These are phyloP conservation scores for Callaeas wilsoni DNA, from an alignment of 2,113 vertebrate genomes.

Conservation along the genomic window DNA sequence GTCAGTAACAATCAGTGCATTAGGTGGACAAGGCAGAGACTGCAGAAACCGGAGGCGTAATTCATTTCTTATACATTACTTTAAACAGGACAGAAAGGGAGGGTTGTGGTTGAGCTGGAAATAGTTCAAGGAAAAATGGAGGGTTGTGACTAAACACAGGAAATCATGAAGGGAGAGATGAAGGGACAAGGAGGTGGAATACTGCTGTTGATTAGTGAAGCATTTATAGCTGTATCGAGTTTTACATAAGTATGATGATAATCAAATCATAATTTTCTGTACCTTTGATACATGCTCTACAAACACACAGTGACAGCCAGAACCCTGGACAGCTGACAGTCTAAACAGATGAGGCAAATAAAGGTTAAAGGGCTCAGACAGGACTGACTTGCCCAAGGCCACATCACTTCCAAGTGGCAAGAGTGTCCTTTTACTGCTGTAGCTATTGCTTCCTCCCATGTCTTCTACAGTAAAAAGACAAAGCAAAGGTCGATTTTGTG, in stretches of 20 bases:
- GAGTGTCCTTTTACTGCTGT: neutral
- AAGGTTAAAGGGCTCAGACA: neutral
- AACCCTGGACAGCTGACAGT: neutral
- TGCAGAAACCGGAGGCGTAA: neutral
- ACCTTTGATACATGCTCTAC: neutral
- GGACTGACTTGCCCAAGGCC: neutral
- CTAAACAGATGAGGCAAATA: neutral
- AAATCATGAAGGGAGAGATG: neutral
- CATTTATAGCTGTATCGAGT: neutral
- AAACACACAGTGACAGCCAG: neutral
- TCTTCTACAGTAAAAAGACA: neutral
- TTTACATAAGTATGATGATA: neutral
- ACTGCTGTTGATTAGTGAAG: neutral
- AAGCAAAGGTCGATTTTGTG: neutral
- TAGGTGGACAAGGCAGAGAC: neutral
- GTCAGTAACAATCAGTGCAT: slow-evolving; percentile 8
- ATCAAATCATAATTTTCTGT: neutral
- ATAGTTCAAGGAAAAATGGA: neutral
- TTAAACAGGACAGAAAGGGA: neutral
- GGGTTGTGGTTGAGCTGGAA: neutral
- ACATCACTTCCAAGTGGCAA: neutral
- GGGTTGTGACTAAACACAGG: neutral
- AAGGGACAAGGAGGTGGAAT: neutral
- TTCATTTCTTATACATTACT: neutral
- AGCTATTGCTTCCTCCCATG: neutral